These are phyloP conservation scores for Epiblema foenella DNA, from an alignment of 2,888 invertebrate species.

Conservation along the genomic window DNA sequence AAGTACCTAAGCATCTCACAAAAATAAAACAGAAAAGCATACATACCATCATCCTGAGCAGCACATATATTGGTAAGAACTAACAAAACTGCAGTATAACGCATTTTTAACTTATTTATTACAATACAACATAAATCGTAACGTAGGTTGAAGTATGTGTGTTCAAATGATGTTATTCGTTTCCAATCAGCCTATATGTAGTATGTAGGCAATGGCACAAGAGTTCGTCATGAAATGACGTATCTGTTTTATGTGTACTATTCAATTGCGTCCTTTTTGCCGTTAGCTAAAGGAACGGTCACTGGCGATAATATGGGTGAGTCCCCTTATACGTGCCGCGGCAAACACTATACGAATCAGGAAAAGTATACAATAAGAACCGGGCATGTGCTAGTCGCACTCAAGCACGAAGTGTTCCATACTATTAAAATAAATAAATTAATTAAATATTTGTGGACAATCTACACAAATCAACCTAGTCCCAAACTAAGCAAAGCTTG, in stretches of 20 bases:
- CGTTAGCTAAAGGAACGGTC: neutral
- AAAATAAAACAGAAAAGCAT: neutral
- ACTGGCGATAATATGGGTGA: slow-evolving; percentile 7
- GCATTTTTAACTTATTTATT: slow-evolving; percentile 1
- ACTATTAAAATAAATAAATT: too few species aligned
- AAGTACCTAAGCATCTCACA: neutral
- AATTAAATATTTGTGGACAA: too few species aligned
- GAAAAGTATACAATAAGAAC: neutral
- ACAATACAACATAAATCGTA: neutral
- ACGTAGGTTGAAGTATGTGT: neutral
- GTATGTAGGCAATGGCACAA: neutral
- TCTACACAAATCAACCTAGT: too few species aligned
- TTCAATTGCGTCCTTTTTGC: neutral
- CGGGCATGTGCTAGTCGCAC: too few species aligned
- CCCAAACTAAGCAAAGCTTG: too few species aligned
- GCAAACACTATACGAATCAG: neutral
- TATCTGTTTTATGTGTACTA: neutral
- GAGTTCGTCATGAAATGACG: neutral
- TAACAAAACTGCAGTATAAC: neutral
- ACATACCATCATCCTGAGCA: slow-evolving; percentile 7
- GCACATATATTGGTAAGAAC: neutral
- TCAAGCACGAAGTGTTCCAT: too few species aligned
- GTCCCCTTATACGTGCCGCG: slow-evolving; percentile 21
- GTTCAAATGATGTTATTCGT: neutral
- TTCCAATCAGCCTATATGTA: slow-evolving; percentile 18